Conservation (phyloP, 2,113 vertebrate genomes). For the Probosciger aterrimus region DNA sequence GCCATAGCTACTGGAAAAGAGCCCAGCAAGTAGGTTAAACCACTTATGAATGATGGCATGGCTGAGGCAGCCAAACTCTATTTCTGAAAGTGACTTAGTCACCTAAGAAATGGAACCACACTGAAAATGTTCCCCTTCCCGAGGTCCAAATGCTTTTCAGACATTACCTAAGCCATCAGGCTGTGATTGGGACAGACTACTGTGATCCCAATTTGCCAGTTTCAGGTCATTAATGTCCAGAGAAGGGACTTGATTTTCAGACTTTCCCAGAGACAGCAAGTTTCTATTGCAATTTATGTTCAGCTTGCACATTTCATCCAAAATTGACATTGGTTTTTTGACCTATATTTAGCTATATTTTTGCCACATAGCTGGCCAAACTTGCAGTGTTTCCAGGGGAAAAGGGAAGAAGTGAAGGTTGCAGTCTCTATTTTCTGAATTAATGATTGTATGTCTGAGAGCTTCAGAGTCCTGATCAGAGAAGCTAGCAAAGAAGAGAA, state of each 20-base stretch:
- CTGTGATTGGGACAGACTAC: not conserved
- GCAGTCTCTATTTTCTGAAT: not conserved
- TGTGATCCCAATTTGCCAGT: not conserved
- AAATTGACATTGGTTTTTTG: not conserved
- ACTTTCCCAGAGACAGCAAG: not conserved
- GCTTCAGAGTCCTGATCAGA: not conserved
- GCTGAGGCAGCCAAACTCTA: conserved; percentile 1
- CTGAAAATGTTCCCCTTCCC: not conserved
- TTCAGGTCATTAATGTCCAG: not conserved
- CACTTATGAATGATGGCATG: not conserved
- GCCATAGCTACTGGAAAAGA: not conserved
- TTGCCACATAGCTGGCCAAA: not conserved
- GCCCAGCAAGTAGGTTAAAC: conserved; percentile 28
- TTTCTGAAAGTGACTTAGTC: conserved; percentile 27
- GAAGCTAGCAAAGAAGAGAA: not conserved
- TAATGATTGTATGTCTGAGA: not conserved
- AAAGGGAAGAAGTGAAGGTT: not conserved
- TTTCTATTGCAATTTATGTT: not conserved
- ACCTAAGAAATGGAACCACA: not conserved
- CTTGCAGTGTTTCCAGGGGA: not conserved
- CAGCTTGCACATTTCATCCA: not conserved
- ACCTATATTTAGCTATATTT: not conserved
- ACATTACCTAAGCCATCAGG: conserved; percentile 53
- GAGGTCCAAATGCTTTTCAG: not conserved
- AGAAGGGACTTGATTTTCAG: not conserved